Base-by-base conservation (phyloP, 2,888 invertebrate genomes). In the Drosophila austrosaltans region DNA sequence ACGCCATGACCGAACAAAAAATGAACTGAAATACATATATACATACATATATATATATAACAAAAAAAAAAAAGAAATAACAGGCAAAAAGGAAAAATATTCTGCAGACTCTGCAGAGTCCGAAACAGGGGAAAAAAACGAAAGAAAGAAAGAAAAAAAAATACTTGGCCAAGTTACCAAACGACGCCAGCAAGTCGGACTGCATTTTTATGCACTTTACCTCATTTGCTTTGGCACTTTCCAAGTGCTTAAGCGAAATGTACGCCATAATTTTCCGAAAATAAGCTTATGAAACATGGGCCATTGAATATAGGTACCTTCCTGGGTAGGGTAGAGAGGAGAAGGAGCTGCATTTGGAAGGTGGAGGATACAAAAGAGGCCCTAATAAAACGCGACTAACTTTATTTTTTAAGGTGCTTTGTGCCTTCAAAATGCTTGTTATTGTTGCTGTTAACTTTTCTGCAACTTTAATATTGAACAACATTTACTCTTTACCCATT, bases 31-130 rank as follows among this genome's bases (percentile, higher is more conserved):
- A 48, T 48, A 48, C 66, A 69, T 71, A 59, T 66, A 61, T 66
- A 36, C 8, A 36, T 36, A 59, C 63, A 61, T 66, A 32, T 32
- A 32, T 5, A 42, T 25, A 36, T 39, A 56, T 16, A 16, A 66
- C 54, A 53, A 53, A 48, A 42, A 22, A 22, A 53, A 54, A 16
- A 39, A 36, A 10, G 8, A 8, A 36, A 36, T 10, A 36, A 36
- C 36, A 36, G 36, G 36, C 3, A 36, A 58, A 32, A 60, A 58
- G 44, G 44, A 61, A 54, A 62, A 70, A 64, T 77, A 74, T 78
- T 85, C 32, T 83, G 86, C 86, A 86, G 86, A 83, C 81, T 61
- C 53, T 72, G 80, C 82, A 78, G 76, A 78, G 76, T 79, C 77
- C 75, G 54, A 39, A 20, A 20, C 62, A 42, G 20, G 30, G 20